Evolutionary conservation across 92 coral and sea anemone species (phyloP), one percentile per base, ranked within the genome.

Genomic region (Porites rus): DNA sequence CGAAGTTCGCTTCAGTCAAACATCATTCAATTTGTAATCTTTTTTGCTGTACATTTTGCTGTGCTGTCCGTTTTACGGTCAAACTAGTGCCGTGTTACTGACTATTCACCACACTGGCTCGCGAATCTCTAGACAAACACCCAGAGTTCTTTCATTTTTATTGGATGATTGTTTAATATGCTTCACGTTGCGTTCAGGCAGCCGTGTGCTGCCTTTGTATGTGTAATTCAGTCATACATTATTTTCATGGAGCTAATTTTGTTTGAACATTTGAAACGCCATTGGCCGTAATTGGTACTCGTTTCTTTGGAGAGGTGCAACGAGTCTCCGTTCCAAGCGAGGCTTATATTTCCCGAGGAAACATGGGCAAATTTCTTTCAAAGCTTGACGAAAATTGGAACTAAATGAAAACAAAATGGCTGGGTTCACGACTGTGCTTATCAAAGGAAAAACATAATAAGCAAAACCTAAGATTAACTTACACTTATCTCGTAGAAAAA

Each of bases 371-470:
- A 50, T 17, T 19, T 50, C 9, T 25, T 1, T 31, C 1, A 52
- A 19, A 7, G 83, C 65, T 6, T 65, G 60, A 11, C 21, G 72
- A 28, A 79, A 79, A 69, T 69, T 82, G 11, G 62, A 25, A 24
- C 72, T 82, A 13, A 61, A 82, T 21, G 50, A 20, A 51, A 82
- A 82, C 2, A 82, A 13, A 58, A 82, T 82, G 11, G 43, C 43
- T 1, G 86, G 78, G 22, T 82, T 82, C 7, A 60, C 16, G 18
- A 52, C 78, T n/a, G 71, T 28, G 51, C 66, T 71, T 0, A 82
- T 20, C 20, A 65, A 59, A 1, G 86, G 86, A 18, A 82, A 82
- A 60, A 69, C 51, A 20, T 20, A 82, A 60, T 22, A 82, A 43
- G 52, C 20, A 10, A 82, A 71, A 43, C 60, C 86, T 3, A 19